Base-by-base conservation (phyloP, 2,888 invertebrate species). In the Archips crataeganus region DNA sequence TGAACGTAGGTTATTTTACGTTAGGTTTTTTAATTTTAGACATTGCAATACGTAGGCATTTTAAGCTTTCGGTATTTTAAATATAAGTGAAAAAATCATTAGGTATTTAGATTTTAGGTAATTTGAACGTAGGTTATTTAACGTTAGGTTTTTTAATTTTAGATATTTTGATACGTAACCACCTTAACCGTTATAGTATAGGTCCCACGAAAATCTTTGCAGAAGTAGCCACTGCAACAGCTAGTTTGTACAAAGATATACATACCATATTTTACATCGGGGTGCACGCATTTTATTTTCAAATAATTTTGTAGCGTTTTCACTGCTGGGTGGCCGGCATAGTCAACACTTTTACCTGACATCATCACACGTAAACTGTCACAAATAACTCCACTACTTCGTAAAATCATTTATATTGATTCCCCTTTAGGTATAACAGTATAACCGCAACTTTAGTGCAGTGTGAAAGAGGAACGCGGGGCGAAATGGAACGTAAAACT, bases 211-310 rank as follows among this genome's bases (percentile, higher is more conserved):
- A 47, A 47, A 11, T 2, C 23, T 23, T 23, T 23, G 23, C 23
- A 23, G 23, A 23, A 23, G 23, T 23, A 23, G 23, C 23, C 23
- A 23, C 23, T 23, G 23, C 23, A 23, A 23, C 23, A 23, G 0
- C 23, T 23, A 23, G 23, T 23, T 23, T 47, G 11, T 2, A 2
- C 1, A n/a, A n/a, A 49, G 45, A 45, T 45, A 10, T 49, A 85
- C 84, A 82, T 91, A 97, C 97, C 96, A 85, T 97, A 97, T 86
- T 97, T 95, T 70, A 97, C 94, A 80, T 96, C 91, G 0, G 97
- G 97, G 69, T 97, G 97, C 13, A 97, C 96, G 54, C 97, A 96
- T 65, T 96, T 96, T 74, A 97, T 96, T 71, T 95, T 90, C 51
- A 97, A 89, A 87, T 97, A 97, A 80, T 96, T 95, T 76, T 96